Base-by-base conservation (phyloP, 2,113 vertebrate genomes). In the Festucalex cinctus region DNA sequence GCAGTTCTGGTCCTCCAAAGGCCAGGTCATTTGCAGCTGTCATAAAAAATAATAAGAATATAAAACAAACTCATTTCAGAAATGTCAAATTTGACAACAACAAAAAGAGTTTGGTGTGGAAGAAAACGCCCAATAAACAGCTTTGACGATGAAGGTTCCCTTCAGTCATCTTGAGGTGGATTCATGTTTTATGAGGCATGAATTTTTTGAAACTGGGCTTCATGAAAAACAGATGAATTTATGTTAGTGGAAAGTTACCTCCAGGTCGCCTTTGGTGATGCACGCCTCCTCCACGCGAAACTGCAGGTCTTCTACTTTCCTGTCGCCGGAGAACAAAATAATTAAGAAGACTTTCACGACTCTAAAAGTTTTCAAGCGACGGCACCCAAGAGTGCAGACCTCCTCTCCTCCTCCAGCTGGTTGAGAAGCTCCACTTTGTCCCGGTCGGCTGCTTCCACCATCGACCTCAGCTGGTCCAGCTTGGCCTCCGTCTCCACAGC, bases 281-380 rank as follows among this genome's bases (percentile, higher is more conserved):
- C 94, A 99, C 24, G 95, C 97, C 83, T 99, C 97, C 76, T 99
- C 97, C 68, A 99, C 95, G n/a, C 94, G 92, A 81, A 99, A 99
- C 88, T 99, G 96, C 78, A 99, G 94, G 73, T 99, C 97, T 80
- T 99, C 97, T 80, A 98, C 97, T 84, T 93, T 99, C 86, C 97
- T 99, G 90, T 86, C 72, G 65, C 3, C 8, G 74, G n/a, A 41
- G 44, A 1, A 17, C 56, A 1, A 24, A 20, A 65, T 9, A 20
- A 4, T 48, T 20, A 20, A 7, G 20, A 14, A 48, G 26, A 65
- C 16, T 35, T 28, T 17, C 13, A 2, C 3, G 44, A 22, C 32
- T 22, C 1, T 12, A 8, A 74, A 10, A 3, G 0, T 41, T 19
- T 39, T 32, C 12, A 28, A 32, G 53, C 26, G 12, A 22, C 10